phyloP scores from a whole-genome alignment of 2,113 vertebrate species.

The Coreoperca whiteheadi region DNA sequence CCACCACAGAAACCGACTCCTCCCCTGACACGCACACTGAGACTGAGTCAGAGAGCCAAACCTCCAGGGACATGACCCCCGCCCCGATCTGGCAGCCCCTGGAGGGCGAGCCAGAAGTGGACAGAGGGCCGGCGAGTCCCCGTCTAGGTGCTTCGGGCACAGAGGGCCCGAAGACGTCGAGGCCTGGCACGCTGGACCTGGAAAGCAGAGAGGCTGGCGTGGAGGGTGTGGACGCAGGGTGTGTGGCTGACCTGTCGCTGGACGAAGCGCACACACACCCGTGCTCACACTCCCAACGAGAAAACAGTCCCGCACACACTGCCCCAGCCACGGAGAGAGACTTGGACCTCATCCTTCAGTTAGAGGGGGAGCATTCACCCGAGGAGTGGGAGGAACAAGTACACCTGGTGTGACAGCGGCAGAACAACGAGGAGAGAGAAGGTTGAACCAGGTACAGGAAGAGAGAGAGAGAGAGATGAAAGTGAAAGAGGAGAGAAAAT shows the following conservation, averaged over 20 bases:
- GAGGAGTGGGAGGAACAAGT: conserved; percentile 81
- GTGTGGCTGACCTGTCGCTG: conserved; percentile 75
- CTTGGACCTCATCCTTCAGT: conserved; percentile 57
- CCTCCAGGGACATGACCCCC: conserved; percentile 49
- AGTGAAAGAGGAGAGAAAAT: background rate
- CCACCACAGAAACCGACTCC: conserved; percentile 77
- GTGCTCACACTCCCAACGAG: conserved; percentile 40
- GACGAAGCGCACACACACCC: conserved; percentile 73
- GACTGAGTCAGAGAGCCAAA: conserved; percentile 57
- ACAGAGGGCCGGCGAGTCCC: background rate
- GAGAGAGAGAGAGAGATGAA: background rate
- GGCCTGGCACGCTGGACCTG: conserved; percentile 64
- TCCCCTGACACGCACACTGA: conserved; percentile 75
- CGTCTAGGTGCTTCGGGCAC: background rate
- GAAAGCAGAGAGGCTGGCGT: conserved; percentile 49
- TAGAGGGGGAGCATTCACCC: conserved; percentile 65
- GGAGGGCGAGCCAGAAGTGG: conserved; percentile 69
- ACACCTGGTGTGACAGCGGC: conserved; percentile 74
- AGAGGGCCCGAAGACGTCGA: conserved; percentile 21
- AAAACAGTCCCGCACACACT: conserved; percentile 55
- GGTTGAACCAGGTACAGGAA: background rate
- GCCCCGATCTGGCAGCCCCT: conserved; percentile 70
- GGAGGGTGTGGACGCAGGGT: conserved; percentile 44
- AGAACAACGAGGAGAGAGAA: conserved; percentile 8
- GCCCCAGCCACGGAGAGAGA: conserved; percentile 55